These are phyloP conservation scores for Cossypha niveicapilla DNA, from an alignment of 2,797 vertebrate species.

Conservation along the genomic window DNA sequence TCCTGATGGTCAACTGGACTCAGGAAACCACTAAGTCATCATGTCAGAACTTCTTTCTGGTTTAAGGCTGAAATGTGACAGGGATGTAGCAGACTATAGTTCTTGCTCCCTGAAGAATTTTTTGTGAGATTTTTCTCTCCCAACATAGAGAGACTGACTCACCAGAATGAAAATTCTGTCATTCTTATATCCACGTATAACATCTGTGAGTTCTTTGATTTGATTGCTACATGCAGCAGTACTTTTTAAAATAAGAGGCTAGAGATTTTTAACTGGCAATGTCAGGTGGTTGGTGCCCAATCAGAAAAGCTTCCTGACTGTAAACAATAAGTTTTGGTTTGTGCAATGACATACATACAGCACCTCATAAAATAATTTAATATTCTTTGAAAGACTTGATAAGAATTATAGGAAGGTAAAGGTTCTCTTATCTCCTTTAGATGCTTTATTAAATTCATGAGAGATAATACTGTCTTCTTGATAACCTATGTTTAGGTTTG, in stretches of 20 bases:
- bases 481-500: conserved; percentile 40
- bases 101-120: background rate
- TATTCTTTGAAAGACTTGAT: conserved; percentile 47
- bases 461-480: conserved; percentile 3
- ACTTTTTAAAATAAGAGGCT: background rate
- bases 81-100: background rate
- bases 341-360: background rate
- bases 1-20: background rate
- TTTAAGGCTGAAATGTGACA: background rate
- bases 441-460: conserved; percentile 46
- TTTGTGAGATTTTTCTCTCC: background rate
- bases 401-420: conserved; percentile 56
- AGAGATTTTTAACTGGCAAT: background rate
- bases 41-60: background rate
- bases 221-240: background rate
- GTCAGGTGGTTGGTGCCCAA: background rate
- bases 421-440: conserved; percentile 1
- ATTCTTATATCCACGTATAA: background rate
- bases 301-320: background rate
- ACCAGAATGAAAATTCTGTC: background rate
- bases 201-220: background rate
- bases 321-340: background rate
- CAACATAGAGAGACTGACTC: background rate
- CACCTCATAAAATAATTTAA: conserved; percentile 9
- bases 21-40: background rate